These are phyloP conservation scores for Meandrusa payeni DNA, from an alignment of 2,888 invertebrate species.

Conservation along the genomic window DNA sequence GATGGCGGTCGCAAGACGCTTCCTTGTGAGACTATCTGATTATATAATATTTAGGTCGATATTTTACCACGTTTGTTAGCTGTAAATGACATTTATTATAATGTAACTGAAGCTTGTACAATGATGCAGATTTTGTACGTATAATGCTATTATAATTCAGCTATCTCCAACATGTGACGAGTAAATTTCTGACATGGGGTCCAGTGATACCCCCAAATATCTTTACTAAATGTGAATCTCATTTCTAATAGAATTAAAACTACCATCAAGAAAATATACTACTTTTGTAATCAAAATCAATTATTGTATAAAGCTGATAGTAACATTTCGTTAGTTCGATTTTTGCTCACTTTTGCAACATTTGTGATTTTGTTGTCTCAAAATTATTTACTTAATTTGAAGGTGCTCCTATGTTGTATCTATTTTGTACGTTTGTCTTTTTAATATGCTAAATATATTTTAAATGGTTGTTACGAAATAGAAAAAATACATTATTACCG, in stretches of 20 bases:
- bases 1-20: background rate
- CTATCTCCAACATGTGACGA: no score
- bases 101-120: background rate
- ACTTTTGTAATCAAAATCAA: background rate
- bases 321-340: background rate
- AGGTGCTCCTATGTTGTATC: slow-evolving; percentile 10
- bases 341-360: slow-evolving; percentile 13
- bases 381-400: slow-evolving; percentile 19
- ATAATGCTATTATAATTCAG: no score
- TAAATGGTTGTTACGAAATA: slow-evolving; percentile 13
- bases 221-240: slow-evolving; percentile 4
- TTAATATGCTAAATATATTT: slow-evolving; percentile 10
- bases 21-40: slow-evolving; percentile 1
- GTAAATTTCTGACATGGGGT: no score
- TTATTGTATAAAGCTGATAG: background rate
- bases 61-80: background rate
- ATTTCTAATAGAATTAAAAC: background rate
- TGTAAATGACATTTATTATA: background rate
- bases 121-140: no score
- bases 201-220: background rate
- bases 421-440: slow-evolving; percentile 6
- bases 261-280: background rate
- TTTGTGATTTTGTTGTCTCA: slow-evolving; percentile 20
- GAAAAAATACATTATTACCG: slow-evolving; percentile 13
- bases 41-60: background rate